Evolutionary conservation across 2,888 invertebrate genomes (phyloP).

Genomic region (Metellina segmentata): DNA sequence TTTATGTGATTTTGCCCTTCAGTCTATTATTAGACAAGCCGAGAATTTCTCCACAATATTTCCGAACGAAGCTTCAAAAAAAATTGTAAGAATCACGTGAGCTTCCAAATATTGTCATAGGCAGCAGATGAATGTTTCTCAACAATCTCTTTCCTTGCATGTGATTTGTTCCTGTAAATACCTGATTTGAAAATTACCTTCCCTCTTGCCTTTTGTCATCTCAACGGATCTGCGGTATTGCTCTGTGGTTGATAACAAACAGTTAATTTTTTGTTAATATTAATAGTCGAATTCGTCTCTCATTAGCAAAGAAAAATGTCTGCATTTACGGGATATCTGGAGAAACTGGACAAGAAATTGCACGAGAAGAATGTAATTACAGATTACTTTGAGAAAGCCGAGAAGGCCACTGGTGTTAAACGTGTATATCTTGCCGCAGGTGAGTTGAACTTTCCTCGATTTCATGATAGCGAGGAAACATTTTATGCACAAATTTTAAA

Average conservation of each 20-base stretch:
- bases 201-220: slow-evolving; percentile 20
- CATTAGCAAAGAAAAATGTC: slow-evolving; percentile 45
- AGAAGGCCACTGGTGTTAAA: slow-evolving; percentile 87
- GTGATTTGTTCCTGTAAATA: slow-evolving; percentile 50
- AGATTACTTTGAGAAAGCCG: slow-evolving; percentile 84
- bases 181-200: slow-evolving; percentile 38
- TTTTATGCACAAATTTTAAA: not conserved
- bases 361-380: slow-evolving; percentile 77
- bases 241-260: too few species aligned
- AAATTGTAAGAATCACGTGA: slow-evolving; percentile 22
- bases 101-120: slow-evolving; percentile 27
- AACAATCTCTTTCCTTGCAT: slow-evolving; percentile 50
- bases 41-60: too few species aligned
- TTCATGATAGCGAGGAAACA: too few species aligned
- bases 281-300: not conserved
- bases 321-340: slow-evolving; percentile 47
- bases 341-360: slow-evolving; percentile 77
- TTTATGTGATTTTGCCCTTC: not conserved
- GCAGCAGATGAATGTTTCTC: slow-evolving; percentile 49
- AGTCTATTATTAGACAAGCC: not conserved
- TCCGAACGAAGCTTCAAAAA: too few species aligned
- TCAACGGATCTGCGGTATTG: slow-evolving; percentile 12
- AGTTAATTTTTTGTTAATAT: too few species aligned
- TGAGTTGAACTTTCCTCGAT: slow-evolving; percentile 80
- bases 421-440: slow-evolving; percentile 89